These are phyloP conservation scores for Ctenodactylus gundi DNA, from an alignment of 2,113 vertebrate genomes.

Conservation along the genomic window DNA sequence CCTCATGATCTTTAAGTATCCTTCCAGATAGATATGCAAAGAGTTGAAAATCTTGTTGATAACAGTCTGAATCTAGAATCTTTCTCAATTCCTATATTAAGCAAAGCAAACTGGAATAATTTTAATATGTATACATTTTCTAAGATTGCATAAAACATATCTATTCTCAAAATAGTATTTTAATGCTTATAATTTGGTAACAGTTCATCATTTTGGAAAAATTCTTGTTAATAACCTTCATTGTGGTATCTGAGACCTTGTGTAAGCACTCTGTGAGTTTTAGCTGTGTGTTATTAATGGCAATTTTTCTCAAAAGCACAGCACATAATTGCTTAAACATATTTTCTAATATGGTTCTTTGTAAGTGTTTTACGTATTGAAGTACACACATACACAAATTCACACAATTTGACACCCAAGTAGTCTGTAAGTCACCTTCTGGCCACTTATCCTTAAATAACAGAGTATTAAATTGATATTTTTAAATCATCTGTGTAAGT, in stretches of 20 bases:
- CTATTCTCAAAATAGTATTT: slow-evolving; percentile 25
- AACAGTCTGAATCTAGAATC: neutral
- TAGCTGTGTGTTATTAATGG: neutral
- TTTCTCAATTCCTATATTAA: neutral
- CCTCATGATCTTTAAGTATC: neutral
- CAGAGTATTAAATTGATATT: neutral
- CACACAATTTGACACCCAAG: no score
- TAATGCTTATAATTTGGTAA: neutral
- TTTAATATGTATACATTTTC: slow-evolving; percentile 1
- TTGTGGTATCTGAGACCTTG: neutral
- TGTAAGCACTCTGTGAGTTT: neutral
- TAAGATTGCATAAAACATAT: neutral
- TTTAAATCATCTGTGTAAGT: neutral
- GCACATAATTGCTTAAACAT: neutral
- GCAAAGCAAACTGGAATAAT: neutral
- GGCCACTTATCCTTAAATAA: neutral
- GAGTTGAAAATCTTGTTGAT: neutral
- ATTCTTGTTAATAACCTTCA: neutral
- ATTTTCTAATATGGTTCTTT: neutral
- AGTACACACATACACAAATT: neutral
- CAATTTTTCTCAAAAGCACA: neutral
- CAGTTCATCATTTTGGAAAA: slow-evolving; percentile 19
- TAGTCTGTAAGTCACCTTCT: neutral
- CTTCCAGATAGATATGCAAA: neutral
- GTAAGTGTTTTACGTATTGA: neutral